Conservation (phyloP, 2,888 invertebrate species). For the Pseudolycoriella hygida region DNA sequence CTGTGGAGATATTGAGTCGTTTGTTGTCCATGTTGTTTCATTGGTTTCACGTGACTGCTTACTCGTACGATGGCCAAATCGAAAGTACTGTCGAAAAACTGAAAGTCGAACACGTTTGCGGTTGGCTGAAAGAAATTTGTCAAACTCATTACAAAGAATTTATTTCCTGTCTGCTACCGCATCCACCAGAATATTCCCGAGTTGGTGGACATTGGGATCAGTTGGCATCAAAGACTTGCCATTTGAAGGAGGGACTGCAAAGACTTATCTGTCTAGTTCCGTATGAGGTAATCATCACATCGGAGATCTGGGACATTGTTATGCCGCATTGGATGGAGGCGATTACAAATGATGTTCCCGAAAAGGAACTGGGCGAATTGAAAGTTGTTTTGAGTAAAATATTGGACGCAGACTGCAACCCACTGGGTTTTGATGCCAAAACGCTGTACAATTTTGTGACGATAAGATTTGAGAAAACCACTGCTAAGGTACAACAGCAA, state of each 20-base stretch:
- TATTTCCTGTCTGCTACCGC: slow-evolving; percentile 83
- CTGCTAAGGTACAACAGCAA: slow-evolving; percentile 70
- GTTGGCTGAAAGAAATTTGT: slow-evolving; percentile 75
- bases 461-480: slow-evolving; percentile 61
- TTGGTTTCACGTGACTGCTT: slow-evolving; percentile 98
- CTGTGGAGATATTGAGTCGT: slow-evolving; percentile 67
- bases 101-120: slow-evolving; percentile 82
- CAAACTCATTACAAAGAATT: slow-evolving; percentile 75
- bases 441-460: slow-evolving; percentile 91
- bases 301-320: slow-evolving; percentile 82
- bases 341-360: slow-evolving; percentile 79
- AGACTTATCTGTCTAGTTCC: slow-evolving; percentile 90
- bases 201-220: slow-evolving; percentile 96
- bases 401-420: slow-evolving; percentile 89
- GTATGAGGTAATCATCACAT: slow-evolving; percentile 91
- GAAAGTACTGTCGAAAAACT: slow-evolving; percentile 81
- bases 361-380: slow-evolving; percentile 69
- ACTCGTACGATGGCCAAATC: slow-evolving; percentile 75
- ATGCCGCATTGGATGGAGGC: slow-evolving; percentile 99
- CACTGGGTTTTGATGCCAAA: slow-evolving; percentile 83
- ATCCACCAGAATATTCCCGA: slow-evolving; percentile 88
- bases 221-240: slow-evolving; percentile 68
- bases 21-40: slow-evolving; percentile 93
- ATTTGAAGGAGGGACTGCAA: slow-evolving; percentile 87
- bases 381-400: slow-evolving; percentile 81